Evolutionary conservation across 1,140 invertebrate species (phyloP), one percentile per base, ranked within the genome.

Genomic region (Scaptomyza montana): DNA sequence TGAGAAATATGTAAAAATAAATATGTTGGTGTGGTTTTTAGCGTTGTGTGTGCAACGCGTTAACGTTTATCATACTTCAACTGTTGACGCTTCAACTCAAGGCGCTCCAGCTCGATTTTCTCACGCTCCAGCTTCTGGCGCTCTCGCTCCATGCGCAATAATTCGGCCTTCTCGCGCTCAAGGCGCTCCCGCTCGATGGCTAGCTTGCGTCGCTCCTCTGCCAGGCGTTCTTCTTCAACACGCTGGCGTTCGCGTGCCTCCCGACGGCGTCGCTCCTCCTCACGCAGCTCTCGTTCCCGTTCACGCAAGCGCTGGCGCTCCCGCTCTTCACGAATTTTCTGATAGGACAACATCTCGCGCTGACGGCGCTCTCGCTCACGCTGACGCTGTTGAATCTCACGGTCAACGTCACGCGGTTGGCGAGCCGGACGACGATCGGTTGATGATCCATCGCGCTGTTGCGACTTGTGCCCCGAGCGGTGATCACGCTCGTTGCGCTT

Each of bases 121-220:
- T 97, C 97, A 13, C 97, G 92, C 91, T 98, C 97, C 47, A 97
- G 81, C 66, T 95, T 94, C 86, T 97, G 96, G 39, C 96, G 93
- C 89, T 97, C 96, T 4, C 96, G 93, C 91, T 98, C 97, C 54
- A 97, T 89, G 50, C 95, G 94, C 54, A 97, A 90, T 10, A 97
- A 91, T 89, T 98, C 97, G 36, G 95, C 95, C 85, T 96, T 96
- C 82, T 97, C 96, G 13, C 95, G 93, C 82, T 96, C 96, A 19
- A 97, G 93, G 49, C 94, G 93, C 80, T 97, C 96, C 21, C 95
- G 93, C 92, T 98, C 97, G 3, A 95, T 87, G 39, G 95, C 93
- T 41, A 97, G 92, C 78, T 96, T 96, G 78, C 97, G 95, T 10
- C 96, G 93, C 91, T 97, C 96, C 28, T 96, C 93, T 56, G 96